Conservation (phyloP, 2,113 vertebrate species). For the Nicator chloris region DNA sequence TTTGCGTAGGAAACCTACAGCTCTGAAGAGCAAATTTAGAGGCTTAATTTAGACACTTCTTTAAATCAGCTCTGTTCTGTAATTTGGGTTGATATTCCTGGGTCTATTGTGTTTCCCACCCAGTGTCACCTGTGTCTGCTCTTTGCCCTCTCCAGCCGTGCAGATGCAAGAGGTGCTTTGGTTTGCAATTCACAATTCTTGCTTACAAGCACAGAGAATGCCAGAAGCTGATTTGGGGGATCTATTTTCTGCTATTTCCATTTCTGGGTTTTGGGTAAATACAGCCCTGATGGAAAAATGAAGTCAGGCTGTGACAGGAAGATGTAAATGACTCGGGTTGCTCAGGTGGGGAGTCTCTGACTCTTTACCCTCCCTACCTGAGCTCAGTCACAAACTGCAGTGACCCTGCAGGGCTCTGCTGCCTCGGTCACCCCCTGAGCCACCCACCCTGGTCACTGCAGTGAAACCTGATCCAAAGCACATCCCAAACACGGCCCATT, state of each 20-base stretch:
- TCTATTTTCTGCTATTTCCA: neutral
- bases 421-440: neutral
- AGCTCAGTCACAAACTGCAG: neutral
- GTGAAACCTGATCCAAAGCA: neutral
- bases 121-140: neutral
- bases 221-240: neutral
- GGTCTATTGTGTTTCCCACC: neutral
- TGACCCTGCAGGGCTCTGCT: neutral
- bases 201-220: neutral
- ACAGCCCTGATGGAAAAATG: neutral
- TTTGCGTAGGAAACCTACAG: slow-evolving; percentile 37
- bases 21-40: neutral
- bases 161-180: neutral
- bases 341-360: neutral
- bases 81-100: neutral
- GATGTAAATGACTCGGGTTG: neutral
- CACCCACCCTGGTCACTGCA: neutral
- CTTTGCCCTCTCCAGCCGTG: neutral
- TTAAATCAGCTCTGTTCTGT: neutral
- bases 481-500: neutral
- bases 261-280: neutral
- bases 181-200: neutral
- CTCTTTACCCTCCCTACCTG: neutral
- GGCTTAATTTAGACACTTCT: slow-evolving; percentile 26
- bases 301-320: neutral